Conservation (phyloP, 2,797 vertebrate species). For the Antennarius maculatus region DNA sequence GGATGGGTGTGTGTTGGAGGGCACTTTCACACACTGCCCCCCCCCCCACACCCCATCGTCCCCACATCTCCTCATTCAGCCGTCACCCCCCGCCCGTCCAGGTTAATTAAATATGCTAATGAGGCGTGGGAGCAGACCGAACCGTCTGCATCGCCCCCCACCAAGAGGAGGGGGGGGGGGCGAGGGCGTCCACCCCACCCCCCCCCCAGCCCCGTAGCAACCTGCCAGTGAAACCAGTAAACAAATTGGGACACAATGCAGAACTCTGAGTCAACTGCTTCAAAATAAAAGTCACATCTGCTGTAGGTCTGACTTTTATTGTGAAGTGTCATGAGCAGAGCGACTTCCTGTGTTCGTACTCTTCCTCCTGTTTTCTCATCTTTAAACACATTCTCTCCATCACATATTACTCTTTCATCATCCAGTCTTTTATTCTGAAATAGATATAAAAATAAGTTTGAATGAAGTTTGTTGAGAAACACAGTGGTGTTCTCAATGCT, state of each 20-base stretch:
- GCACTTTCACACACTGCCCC: constrained; percentile 91
- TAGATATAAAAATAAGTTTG: too few species aligned
- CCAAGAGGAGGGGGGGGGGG: not conserved
- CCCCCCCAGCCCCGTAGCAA: not conserved
- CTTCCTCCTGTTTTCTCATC: not conserved
- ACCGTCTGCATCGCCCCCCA: constrained; percentile 87
- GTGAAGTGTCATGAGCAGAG: not conserved
- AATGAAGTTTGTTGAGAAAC: too few species aligned
- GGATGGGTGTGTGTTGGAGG: constrained; percentile 78
- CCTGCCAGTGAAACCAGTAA: constrained; percentile 7
- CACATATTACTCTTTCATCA: too few species aligned
- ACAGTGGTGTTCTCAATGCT: too few species aligned
- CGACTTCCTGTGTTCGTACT: not conserved
- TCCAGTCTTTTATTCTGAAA: too few species aligned
- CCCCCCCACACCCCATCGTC: constrained; percentile 68
- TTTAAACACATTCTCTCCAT: not conserved
- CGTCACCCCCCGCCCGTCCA: constrained; percentile 30
- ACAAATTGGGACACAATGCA: not conserved
- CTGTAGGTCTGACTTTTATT: constrained; percentile 2
- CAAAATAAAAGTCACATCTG: constrained; percentile 1
- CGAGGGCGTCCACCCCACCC: too few species aligned
- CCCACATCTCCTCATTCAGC: constrained; percentile 64
- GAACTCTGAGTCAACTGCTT: not conserved
- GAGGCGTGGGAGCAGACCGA: constrained; percentile 92
- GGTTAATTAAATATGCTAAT: constrained; percentile 99